phyloP scores from a whole-genome alignment of 2,888 invertebrate species.

The Nasonia oneida region DNA sequence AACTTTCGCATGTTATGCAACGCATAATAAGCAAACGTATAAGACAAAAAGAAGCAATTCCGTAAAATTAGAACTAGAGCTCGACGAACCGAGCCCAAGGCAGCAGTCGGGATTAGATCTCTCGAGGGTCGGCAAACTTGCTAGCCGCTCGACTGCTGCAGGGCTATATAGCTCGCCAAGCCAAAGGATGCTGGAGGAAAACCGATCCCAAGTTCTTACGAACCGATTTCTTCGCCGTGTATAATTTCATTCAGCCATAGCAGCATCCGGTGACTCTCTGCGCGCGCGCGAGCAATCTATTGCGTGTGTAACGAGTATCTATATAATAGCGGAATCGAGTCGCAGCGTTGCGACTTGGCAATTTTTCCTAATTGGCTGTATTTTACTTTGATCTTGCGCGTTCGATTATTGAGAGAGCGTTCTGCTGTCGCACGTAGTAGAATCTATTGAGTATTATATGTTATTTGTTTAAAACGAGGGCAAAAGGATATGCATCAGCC shows the following conservation, averaged over 20 bases:
- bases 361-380: slow-evolving; percentile 50
- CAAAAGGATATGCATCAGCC: slow-evolving; percentile 70
- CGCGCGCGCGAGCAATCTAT: slow-evolving; percentile 63
- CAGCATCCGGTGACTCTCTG: slow-evolving; percentile 67
- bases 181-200: slow-evolving; percentile 36
- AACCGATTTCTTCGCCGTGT: slow-evolving; percentile 70
- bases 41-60: background rate
- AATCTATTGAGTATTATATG: too few species aligned
- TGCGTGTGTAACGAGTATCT: slow-evolving; percentile 39
- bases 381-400: slow-evolving; percentile 9
- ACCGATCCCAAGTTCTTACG: slow-evolving; percentile 51
- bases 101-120: slow-evolving; percentile 12
- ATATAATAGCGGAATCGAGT: slow-evolving; percentile 18
- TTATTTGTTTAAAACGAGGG: background rate
- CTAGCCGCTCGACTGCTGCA: background rate
- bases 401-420: slow-evolving; percentile 12
- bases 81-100: background rate
- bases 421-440: background rate
- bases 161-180: background rate
- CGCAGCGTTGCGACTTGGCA: slow-evolving; percentile 19
- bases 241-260: slow-evolving; percentile 72
- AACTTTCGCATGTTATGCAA: background rate
- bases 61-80: slow-evolving; percentile 35
- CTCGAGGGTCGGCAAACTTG: background rate
- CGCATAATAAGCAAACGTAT: background rate